phyloP scores from a whole-genome alignment of 2,797 vertebrate genomes.

The Eospalax fontanierii region DNA sequence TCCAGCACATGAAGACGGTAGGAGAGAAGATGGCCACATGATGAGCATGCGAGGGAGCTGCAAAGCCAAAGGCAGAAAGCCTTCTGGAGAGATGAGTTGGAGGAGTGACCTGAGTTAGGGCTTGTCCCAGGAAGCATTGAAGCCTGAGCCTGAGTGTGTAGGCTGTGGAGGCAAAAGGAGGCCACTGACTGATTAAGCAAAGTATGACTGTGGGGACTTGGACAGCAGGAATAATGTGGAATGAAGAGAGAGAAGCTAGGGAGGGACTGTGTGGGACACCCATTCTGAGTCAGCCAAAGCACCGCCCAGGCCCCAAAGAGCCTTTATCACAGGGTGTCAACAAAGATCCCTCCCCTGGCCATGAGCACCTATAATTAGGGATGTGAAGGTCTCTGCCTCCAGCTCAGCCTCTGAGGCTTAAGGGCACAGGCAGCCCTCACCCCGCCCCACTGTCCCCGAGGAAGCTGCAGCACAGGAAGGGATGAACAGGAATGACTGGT shows the following conservation, averaged over 20 bases:
- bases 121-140: neutral
- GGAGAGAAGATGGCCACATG: neutral
- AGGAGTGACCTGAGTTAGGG: neutral
- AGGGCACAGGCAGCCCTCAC: neutral
- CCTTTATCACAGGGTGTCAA: neutral
- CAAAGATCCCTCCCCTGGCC: neutral
- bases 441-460: neutral
- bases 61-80: neutral
- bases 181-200: neutral
- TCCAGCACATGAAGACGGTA: neutral
- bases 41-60: neutral
- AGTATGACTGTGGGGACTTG: too few relatives aligned
- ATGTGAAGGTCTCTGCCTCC: constrained; percentile 17
- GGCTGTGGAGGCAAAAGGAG: neutral
- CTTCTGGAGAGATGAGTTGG: neutral
- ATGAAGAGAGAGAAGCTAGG: neutral
- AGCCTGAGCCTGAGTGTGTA: neutral
- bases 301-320: neutral
- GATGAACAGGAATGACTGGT: neutral
- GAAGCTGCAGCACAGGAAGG: neutral
- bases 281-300: constrained; percentile 11
- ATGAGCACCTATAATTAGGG: constrained; percentile 57
- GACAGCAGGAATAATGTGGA: neutral
- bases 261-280: neutral
- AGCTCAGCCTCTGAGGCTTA: neutral